Evolutionary conservation across 2,888 invertebrate species (phyloP).

Genomic region (Trachelus stipa): DNA sequence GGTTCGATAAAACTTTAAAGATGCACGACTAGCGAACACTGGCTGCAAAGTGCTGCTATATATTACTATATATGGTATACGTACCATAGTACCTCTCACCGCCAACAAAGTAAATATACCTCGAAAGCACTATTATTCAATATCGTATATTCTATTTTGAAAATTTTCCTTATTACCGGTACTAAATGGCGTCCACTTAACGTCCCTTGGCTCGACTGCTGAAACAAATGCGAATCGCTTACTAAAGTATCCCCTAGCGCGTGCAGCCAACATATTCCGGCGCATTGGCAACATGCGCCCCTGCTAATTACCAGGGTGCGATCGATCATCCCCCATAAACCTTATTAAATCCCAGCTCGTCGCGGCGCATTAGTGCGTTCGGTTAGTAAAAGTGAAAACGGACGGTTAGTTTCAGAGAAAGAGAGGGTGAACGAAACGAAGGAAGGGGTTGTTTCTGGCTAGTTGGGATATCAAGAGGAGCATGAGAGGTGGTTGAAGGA

Average conservation of each 20-base stretch:
- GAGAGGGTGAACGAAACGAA: background rate
- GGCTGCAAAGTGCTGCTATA: background rate
- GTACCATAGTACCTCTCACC: background rate
- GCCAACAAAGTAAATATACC: background rate
- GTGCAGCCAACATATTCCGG: background rate
- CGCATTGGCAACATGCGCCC: background rate
- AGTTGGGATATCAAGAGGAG: slow-evolving; percentile 1
- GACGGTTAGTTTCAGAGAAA: background rate
- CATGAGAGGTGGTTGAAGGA: background rate
- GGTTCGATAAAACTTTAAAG: background rate
- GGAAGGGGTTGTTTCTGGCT: background rate
- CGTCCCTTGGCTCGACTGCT: background rate
- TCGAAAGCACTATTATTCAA: background rate
- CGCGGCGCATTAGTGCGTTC: background rate
- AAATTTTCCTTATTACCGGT: background rate
- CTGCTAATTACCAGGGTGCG: background rate
- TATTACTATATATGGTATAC: background rate
- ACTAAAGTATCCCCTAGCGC: background rate
- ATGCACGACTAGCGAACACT: background rate
- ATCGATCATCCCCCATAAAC: background rate
- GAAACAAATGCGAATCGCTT: background rate
- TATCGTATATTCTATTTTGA: background rate
- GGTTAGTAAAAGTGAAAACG: background rate
- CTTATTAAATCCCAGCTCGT: background rate
- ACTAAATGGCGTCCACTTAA: background rate